Evolutionary conservation across 2,113 vertebrate species (phyloP).

Genomic region (Passerina amoena): DNA sequence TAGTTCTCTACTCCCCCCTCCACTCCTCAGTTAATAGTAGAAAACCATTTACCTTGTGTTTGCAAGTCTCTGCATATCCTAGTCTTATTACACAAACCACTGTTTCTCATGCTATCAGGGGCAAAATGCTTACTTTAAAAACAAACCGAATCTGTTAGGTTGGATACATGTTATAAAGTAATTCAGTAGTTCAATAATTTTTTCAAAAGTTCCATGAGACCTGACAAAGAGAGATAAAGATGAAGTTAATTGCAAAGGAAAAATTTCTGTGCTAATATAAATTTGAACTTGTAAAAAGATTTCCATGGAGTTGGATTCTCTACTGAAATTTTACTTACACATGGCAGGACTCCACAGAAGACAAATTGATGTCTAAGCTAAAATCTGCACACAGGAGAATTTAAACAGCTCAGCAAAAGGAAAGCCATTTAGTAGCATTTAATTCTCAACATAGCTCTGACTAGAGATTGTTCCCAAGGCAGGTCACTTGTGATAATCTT

Average conservation of each 20-base stretch:
- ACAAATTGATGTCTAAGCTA: neutral
- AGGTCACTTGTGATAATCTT: neutral
- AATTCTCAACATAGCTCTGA: neutral
- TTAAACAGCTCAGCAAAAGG: neutral
- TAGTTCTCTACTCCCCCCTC: neutral
- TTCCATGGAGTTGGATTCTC: neutral
- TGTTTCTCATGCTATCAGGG: neutral
- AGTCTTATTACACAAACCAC: neutral
- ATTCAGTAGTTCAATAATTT: neutral
- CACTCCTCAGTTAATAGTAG: neutral
- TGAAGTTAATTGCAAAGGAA: neutral
- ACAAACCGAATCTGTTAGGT: neutral
- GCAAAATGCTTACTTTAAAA: neutral
- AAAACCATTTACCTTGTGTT: neutral
- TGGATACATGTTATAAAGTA: neutral
- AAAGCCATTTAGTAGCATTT: neutral
- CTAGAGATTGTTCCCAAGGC: neutral
- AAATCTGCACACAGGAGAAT: neutral
- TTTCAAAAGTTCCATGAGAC: neutral
- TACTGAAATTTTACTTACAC: neutral
- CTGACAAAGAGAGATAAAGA: neutral
- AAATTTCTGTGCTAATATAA: neutral
- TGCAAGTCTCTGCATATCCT: neutral
- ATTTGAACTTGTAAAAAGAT: neutral
- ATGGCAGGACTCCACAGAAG: neutral